Evolutionary conservation across 2,797 vertebrate species (phyloP).

Genomic region (Gadopsis marmoratus): DNA sequence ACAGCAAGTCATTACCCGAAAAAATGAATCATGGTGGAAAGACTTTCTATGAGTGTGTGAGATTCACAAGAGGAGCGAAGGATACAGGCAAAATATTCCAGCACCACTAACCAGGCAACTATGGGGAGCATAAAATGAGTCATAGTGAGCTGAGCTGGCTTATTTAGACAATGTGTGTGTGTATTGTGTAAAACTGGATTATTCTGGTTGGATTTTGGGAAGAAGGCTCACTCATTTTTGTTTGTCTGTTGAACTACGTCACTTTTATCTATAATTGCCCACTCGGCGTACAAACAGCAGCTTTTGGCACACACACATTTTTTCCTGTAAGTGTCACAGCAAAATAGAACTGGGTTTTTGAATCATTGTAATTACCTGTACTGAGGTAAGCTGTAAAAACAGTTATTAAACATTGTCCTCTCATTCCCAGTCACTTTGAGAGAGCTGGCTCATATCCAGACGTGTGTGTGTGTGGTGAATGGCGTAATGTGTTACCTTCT

Average conservation of each 20-base stretch:
- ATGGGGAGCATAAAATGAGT: conserved; percentile 78
- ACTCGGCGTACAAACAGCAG: conserved; percentile 13
- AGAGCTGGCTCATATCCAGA: conserved; percentile 14
- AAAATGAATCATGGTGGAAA: conserved; percentile 82
- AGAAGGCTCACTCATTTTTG: conserved; percentile 75
- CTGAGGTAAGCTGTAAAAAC: conserved; percentile 48
- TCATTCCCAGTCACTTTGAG: conserved; percentile 9
- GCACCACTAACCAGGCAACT: conserved; percentile 66
- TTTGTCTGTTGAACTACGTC: conserved; percentile 63
- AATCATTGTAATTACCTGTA: conserved; percentile 62
- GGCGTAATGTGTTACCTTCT: conserved; percentile 5
- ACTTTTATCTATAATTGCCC: conserved; percentile 56
- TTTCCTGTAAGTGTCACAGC: conserved; percentile 58
- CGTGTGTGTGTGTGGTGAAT: conserved; percentile 31
- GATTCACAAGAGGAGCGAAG: conserved; percentile 68
- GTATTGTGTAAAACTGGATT: conserved; percentile 66
- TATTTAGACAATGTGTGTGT: conserved; percentile 73
- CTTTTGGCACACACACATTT: conserved; percentile 35
- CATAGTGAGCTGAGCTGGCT: conserved; percentile 76
- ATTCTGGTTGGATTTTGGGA: conserved; percentile 81
- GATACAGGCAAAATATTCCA: conserved; percentile 75
- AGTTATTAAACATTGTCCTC: conserved; percentile 50
- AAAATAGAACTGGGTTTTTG: conserved; percentile 36
- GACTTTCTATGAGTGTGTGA: conserved; percentile 79
- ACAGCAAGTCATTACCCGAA: conserved; percentile 68